phyloP scores from a whole-genome alignment of 37 sponge, comb jelly and placozoan genomes.

The Lycopodina hypogea region DNA sequence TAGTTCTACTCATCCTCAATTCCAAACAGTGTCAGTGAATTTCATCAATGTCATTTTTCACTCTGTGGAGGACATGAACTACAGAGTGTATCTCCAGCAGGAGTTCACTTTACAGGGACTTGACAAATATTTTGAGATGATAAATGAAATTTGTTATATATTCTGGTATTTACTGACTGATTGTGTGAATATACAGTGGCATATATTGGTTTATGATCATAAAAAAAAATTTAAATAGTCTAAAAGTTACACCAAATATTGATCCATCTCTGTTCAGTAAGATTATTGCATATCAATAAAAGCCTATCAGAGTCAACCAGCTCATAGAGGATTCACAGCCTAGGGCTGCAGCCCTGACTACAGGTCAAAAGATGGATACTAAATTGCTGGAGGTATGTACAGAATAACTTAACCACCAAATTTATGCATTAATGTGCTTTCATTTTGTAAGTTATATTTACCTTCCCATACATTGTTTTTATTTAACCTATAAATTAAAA shows the following conservation, averaged over 20 bases:
- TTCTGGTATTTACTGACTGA: no score
- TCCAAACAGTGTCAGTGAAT: constrained; percentile 62
- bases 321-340: constrained; percentile 52
- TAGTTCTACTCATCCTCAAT: constrained; percentile 11
- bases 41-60: constrained; percentile 76
- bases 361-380: constrained; percentile 18
- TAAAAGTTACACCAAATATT: constrained; percentile 5
- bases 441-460: no score
- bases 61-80: constrained; percentile 68
- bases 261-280: constrained; percentile 29
- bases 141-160: no score
- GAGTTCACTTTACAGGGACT: constrained; percentile 72
- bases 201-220: no score
- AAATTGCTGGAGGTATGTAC: constrained; percentile 39
- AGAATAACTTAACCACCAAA: no score
- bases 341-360: constrained; percentile 21
- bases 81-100: constrained; percentile 71
- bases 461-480: no score
- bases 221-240: no score
- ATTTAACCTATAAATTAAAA: no score
- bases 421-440: no score
- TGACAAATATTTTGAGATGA: constrained; percentile 63
- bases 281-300: constrained; percentile 61
- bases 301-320: constrained; percentile 47
- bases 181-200: no score